phyloP scores from a whole-genome alignment of 2,797 vertebrate genomes.

The Otus scops region DNA sequence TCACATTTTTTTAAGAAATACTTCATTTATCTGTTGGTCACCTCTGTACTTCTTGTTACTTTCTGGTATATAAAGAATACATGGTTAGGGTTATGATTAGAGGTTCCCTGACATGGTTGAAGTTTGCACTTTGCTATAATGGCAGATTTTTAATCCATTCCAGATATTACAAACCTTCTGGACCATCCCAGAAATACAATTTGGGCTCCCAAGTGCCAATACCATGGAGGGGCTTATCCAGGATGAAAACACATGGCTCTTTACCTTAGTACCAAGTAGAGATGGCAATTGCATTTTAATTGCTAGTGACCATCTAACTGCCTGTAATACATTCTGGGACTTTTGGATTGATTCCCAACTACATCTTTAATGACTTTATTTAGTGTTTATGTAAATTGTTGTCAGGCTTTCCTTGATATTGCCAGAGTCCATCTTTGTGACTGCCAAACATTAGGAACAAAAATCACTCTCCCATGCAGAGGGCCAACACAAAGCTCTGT shows the following conservation, averaged over 20 bases:
- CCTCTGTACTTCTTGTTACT: not conserved
- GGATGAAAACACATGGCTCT: not conserved
- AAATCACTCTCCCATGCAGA: not conserved
- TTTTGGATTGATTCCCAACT: not conserved
- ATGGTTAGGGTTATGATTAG: not conserved
- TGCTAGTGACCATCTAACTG: not conserved
- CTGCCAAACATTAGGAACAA: not conserved
- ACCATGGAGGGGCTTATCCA: not conserved
- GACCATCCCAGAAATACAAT: not conserved
- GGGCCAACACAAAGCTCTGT: not conserved
- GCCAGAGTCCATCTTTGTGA: not conserved
- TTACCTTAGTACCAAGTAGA: not conserved
- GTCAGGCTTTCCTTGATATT: not conserved
- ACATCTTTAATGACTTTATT: not conserved
- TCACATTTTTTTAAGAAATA: not conserved
- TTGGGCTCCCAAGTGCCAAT: not conserved
- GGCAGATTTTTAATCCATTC: not conserved
- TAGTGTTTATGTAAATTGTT: not conserved
- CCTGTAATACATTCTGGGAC: not conserved
- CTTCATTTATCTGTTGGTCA: not conserved
- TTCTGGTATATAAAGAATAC: not conserved
- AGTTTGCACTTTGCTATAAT: not conserved
- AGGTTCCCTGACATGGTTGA: not conserved
- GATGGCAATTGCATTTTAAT: not conserved
- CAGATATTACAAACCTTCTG: not conserved